Evolutionary conservation across 2,797 vertebrate species (phyloP), one percentile per base, ranked within the genome.

Genomic region (Mus minutoides): DNA sequence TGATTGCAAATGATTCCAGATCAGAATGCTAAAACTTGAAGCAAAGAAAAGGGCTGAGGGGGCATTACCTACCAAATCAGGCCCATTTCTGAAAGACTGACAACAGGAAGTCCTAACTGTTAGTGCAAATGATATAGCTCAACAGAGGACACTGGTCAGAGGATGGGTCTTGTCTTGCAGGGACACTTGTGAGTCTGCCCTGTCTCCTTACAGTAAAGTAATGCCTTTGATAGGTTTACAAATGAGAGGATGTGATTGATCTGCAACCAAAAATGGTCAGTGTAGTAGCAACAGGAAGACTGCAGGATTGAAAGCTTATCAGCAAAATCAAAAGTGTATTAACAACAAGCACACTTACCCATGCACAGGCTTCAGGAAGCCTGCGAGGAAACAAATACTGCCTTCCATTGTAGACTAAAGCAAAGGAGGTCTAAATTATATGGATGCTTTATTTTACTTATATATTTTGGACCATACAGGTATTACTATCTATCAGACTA

Each of bases 1-100:
- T 71, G 64, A 76, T 12, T 89, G 26, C n/a, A 60, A 93, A 84
- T 85, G 5, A 95, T 46, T 94, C 52, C 58, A 90, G 29, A 46
- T 26, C 31, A 88, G 6, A 75, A 10, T 84, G 69, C 86, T 46
- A 46, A 94, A 85, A 34, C 29, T 37, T 3, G 43, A 43, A 43
- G 79, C 10, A 77, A 40, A 29, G 16, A 26, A 26, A 71, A 75
- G 43, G 7, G 5, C 12, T 43, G 1, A 26, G 75, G 43, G 43
- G 9, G 1, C n/a, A 80, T 34, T n/a, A 54, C 19, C 26, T 40
- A 84, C 19, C 54, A 79, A 84, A 79, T 9, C 21, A 58, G 11
- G 37, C 79, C 24, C 10, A 85, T 43, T 19, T 80, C 56, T 62
- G 43, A 84, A 87, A 84, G 43, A 34, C 4, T 3, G 2, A 40